A percentile compares a stretch with the other conserved stretches of the same genome.
phyloP scores from a whole-genome alignment of 2,113 vertebrate genomes.

The Cynocephalus volans region DNA sequence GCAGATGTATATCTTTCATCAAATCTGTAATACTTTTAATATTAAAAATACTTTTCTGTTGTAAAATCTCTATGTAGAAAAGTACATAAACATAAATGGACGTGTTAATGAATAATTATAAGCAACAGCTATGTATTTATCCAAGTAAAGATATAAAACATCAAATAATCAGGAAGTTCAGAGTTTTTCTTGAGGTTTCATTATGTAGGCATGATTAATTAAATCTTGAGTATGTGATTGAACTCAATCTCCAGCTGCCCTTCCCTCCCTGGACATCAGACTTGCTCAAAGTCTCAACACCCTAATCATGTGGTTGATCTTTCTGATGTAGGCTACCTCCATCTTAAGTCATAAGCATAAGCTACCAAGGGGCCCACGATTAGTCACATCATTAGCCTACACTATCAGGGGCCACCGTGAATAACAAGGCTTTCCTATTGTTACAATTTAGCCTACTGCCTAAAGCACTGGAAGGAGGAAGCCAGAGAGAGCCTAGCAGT shows the following conservation, averaged over 20 bases:
- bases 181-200: neutral
- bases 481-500: too few species aligned
- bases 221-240: neutral
- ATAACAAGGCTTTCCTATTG: neutral
- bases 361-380: neutral
- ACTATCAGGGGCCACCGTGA: neutral
- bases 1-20: constrained; percentile 9
- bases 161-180: neutral
- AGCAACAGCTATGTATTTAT: neutral
- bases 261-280: neutral
- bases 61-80: neutral
- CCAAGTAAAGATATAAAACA: neutral
- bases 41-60: neutral
- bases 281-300: neutral
- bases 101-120: neutral
- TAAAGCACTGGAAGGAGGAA: too few species aligned
- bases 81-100: neutral
- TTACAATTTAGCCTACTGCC: neutral
- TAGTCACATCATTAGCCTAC: neutral
- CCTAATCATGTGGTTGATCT: neutral
- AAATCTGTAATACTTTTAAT: neutral
- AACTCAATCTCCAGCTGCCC: neutral
- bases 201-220: neutral
- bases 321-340: neutral
- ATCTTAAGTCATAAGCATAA: neutral